phyloP scores from a whole-genome alignment of 2,113 vertebrate species.

The Todiramphus chloris region DNA sequence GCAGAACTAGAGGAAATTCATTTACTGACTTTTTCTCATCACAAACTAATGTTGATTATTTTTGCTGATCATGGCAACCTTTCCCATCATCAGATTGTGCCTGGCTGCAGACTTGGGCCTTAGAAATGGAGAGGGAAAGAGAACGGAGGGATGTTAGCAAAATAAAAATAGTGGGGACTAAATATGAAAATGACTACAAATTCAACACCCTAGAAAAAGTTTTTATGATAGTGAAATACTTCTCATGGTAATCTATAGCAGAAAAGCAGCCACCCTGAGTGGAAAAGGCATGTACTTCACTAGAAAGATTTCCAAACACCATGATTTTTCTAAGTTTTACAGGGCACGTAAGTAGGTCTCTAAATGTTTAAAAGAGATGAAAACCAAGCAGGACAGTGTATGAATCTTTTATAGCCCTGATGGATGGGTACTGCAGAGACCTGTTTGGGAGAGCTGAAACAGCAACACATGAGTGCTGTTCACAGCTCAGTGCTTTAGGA shows the following conservation, averaged over 20 bases:
- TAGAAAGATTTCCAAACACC: background rate
- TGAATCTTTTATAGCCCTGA: constrained; percentile 56
- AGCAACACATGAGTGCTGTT: background rate
- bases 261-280: background rate
- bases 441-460: background rate
- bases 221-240: background rate
- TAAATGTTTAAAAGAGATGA: constrained; percentile 57
- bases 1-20: background rate
- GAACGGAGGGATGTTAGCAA: background rate
- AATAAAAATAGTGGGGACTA: background rate
- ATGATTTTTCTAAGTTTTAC: background rate
- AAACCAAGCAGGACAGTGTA: constrained; percentile 28
- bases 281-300: background rate
- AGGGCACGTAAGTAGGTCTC: constrained; percentile 36
- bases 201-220: background rate
- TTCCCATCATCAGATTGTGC: background rate
- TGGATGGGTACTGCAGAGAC: constrained; percentile 1
- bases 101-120: background rate
- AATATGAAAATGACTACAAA: background rate
- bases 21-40: background rate
- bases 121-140: background rate
- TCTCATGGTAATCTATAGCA: background rate
- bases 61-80: background rate
- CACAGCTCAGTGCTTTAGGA: constrained; percentile 7
- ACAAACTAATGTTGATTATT: background rate